Conservation (phyloP, 2,797 vertebrate genomes). For the Tangara arthus region DNA sequence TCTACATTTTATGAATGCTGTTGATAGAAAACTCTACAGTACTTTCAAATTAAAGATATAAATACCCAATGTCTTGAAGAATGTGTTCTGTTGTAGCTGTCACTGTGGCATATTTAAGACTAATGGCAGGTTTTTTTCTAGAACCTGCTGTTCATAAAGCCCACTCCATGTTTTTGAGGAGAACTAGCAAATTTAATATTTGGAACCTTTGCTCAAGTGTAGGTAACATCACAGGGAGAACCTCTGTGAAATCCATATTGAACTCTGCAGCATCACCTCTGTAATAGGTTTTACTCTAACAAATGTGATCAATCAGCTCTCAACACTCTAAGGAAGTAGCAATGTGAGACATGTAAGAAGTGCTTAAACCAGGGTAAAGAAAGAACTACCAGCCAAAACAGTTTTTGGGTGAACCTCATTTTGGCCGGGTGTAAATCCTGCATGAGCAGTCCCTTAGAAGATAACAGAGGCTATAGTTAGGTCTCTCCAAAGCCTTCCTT, state of each 20-base stretch:
- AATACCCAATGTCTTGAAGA: not conserved
- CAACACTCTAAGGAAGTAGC: not conserved
- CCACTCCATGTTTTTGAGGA: not conserved
- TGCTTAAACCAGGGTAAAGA: fast-evolving
- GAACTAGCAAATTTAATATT: not conserved
- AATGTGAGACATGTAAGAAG: fast-evolving
- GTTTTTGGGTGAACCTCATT: not conserved
- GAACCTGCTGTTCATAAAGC: not conserved
- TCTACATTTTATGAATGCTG: not conserved
- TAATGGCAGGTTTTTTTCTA: not conserved
- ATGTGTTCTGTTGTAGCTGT: not conserved
- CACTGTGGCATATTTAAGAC: not conserved
- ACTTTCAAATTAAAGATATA: not conserved
- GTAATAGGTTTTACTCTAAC: not conserved
- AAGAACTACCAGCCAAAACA: not conserved
- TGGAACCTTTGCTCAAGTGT: not conserved
- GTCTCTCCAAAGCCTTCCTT: not conserved
- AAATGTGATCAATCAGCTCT: not conserved
- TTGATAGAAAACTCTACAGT: not conserved
- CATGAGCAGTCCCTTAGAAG: not conserved
- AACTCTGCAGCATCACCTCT: not conserved
- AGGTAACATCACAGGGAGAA: not conserved
- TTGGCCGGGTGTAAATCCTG: not conserved
- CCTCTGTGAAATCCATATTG: fast-evolving
- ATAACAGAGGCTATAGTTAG: not conserved